Base-by-base conservation (phyloP, 2,888 invertebrate species). In the Lepidocyrtoides sp. region DNA sequence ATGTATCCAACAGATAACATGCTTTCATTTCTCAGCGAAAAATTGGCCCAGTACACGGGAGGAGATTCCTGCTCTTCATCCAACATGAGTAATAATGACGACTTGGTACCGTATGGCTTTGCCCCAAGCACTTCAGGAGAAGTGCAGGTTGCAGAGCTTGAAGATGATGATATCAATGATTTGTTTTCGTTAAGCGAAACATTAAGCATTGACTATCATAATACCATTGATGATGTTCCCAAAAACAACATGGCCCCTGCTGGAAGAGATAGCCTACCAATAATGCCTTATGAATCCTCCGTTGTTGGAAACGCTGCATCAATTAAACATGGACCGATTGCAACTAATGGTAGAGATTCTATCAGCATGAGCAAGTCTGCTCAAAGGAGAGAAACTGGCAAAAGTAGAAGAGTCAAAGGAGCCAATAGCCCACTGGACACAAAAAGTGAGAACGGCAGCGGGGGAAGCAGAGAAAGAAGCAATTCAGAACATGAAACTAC, bases 131-230 rank as follows among this genome's bases (percentile, higher is more conserved):
- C 95, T 32, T 95, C 95, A 44, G 96, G 96, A 60, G 96, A 96
- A 1, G 96, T 96, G 95, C 94, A 95, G 72, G 95, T 95, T 3
- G 95, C 95, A 93, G 95, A 95, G 91, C 94, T 96, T 36, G 95
- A 96, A 87, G 91, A 94, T 0, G 94, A 94, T 63, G 96, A 96
- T 92, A 93, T 95, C 12, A 95, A 96, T 93, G 90, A 90, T 44
- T 90, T 90, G 79, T 17, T 90, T 79, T 85, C 85, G 26, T 20
- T 90, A 36, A 54, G 84, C 48, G 85, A 84, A 79, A 79, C 79
- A 2, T 41, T 90, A 7, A 32, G 77, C 77, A 75, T 89, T 75
- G 77, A 12, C 2, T 90, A 85, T 66, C 90, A 77, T 23, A 14
- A 54, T 7, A 72, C 51, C 29, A 77, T 23, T 29, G 51, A 51